Percentiles rank a stretch among this genome's conserved stretches.
These are phyloP conservation scores for Rhamphomyia laevipes DNA, from an alignment of 2,888 invertebrate species.

Conservation along the genomic window DNA sequence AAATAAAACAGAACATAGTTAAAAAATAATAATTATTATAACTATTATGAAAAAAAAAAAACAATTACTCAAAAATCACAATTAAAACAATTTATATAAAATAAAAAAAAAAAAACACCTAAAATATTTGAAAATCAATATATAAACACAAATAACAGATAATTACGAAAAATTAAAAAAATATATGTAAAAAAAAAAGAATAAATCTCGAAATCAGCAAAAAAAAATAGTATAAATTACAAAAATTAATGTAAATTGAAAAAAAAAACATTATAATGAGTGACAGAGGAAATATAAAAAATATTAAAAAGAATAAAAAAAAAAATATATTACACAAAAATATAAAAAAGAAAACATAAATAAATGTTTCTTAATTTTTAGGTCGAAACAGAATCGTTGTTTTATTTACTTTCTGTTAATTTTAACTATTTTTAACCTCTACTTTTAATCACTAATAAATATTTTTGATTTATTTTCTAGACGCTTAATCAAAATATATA, in stretches of 20 bases:
- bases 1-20: not conserved
- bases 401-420: not conserved
- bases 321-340: slow-evolving; percentile 41
- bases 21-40: too few species aligned
- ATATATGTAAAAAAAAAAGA: not conserved
- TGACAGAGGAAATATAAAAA: not conserved
- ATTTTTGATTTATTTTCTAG: too few species aligned
- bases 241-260: not conserved
- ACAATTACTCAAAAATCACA: too few species aligned
- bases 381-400: slow-evolving; percentile 43
- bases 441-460: too few species aligned
- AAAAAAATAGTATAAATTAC: not conserved
- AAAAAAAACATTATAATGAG: too few species aligned
- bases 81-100: too few species aligned
- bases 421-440: not conserved
- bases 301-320: slow-evolving; percentile 34
- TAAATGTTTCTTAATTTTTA: slow-evolving; percentile 64
- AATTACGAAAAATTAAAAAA: not conserved
- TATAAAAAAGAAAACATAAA: slow-evolving; percentile 51
- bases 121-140: not conserved
- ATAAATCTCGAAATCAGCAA: not conserved
- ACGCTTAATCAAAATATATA: too few species aligned
- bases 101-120: not conserved
- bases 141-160: not conserved
- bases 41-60: not conserved